Conservation (phyloP, 2,113 vertebrate species). For the Neogale vison region DNA sequence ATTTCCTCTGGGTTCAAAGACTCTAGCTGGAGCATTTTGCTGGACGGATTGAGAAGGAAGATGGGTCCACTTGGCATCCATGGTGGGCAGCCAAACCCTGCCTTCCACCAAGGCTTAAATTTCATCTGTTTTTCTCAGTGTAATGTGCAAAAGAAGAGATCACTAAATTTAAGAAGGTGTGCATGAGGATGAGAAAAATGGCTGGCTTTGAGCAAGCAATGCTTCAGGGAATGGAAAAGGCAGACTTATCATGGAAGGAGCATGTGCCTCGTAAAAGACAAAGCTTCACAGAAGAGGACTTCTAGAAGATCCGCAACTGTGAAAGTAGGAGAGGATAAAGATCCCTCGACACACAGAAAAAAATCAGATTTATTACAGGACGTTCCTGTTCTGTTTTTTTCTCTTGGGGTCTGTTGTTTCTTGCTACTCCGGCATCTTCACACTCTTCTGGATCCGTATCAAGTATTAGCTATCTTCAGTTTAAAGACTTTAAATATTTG, state of each 20-base stretch:
- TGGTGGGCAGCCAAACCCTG: background rate
- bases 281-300: slow-evolving; percentile 87
- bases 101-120: background rate
- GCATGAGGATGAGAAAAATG: background rate
- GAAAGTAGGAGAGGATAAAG: slow-evolving; percentile 81
- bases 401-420: background rate
- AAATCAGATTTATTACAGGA: background rate
- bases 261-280: slow-evolving; percentile 31
- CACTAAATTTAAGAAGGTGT: background rate
- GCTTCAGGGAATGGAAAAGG: background rate
- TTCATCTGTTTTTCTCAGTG: background rate
- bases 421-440: background rate
- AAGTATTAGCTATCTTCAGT: background rate
- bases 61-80: background rate
- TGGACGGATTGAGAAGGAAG: background rate
- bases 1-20: background rate
- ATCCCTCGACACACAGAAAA: background rate
- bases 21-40: background rate
- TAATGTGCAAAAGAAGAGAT: background rate
- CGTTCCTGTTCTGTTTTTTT: background rate
- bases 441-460: background rate
- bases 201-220: background rate
- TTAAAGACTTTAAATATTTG: background rate
- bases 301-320: slow-evolving; percentile 87
- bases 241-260: background rate